These are phyloP conservation scores for Siniperca obscura DNA, from an alignment of 2,797 vertebrate species.

Conservation along the genomic window DNA sequence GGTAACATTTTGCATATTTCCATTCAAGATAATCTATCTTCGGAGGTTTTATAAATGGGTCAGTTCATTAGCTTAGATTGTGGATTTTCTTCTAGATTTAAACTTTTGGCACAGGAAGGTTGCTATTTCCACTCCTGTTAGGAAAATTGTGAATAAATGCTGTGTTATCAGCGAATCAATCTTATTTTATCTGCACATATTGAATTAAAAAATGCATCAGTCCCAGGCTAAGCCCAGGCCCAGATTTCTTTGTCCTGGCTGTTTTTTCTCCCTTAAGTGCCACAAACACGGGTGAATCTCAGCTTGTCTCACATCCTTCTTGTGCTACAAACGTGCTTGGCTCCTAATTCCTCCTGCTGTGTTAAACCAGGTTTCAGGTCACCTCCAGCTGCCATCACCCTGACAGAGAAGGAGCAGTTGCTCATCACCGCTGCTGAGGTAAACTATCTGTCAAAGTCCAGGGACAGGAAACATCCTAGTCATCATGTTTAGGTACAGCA, in stretches of 20 bases:
- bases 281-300: not conserved
- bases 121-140: constrained; percentile 1
- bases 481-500: constrained; percentile 42
- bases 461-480: constrained; percentile 35
- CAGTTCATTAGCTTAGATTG: constrained; percentile 12
- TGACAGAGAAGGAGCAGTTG: constrained; percentile 82
- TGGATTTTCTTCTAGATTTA: constrained; percentile 10
- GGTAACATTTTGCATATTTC: constrained; percentile 7
- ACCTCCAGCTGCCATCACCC: constrained; percentile 80
- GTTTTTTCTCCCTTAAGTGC: not conserved
- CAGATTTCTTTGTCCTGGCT: not conserved
- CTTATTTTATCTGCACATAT: not conserved
- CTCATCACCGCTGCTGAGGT: constrained; percentile 81
- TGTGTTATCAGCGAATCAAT: not conserved
- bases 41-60: constrained; percentile 14
- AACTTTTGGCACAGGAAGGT: not conserved
- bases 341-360: constrained; percentile 31
- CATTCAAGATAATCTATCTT: constrained; percentile 3
- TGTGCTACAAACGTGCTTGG: not conserved
- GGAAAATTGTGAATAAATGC: constrained; percentile 9
- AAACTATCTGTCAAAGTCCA: constrained; percentile 36
- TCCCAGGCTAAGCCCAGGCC: not conserved
- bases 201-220: not conserved
- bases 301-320: not conserved
- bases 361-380: constrained; percentile 70